Evolutionary conservation across 2,113 vertebrate species (phyloP).

Genomic region (Arizona elegans): DNA sequence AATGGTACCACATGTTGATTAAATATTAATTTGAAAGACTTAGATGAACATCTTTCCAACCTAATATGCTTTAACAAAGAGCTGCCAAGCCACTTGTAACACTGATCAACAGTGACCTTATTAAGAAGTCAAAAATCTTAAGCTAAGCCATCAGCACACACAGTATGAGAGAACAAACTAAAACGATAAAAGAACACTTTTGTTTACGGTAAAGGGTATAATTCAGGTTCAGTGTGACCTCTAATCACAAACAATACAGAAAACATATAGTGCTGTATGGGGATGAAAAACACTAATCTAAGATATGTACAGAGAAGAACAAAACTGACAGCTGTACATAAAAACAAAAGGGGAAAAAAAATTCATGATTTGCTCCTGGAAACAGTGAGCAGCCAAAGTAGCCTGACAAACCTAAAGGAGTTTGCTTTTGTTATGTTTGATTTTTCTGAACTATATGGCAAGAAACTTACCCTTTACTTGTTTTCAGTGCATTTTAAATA

Average conservation of each 20-base stretch:
- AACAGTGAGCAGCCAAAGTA: conserved; percentile 46
- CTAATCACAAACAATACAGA: conserved; percentile 79
- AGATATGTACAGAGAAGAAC: conserved; percentile 67
- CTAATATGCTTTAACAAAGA: conserved; percentile 77
- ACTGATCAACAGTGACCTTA: conserved; percentile 83
- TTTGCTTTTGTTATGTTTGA: conserved; percentile 47
- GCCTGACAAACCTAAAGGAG: conserved; percentile 47
- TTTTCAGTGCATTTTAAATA: conserved; percentile 67
- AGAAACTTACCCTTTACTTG: conserved; percentile 66
- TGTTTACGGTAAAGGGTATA: conserved; percentile 71
- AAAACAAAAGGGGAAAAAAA: conserved; percentile 61
- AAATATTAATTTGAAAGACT: conserved; percentile 79
- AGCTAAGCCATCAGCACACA: conserved; percentile 83
- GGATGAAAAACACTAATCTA: conserved; percentile 70
- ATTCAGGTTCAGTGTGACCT: conserved; percentile 68
- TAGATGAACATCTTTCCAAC: conserved; percentile 75
- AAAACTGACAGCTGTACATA: conserved; percentile 69
- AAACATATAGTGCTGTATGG: conserved; percentile 71
- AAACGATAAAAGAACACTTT: conserved; percentile 72
- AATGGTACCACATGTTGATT: conserved; percentile 87
- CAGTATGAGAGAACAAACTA: conserved; percentile 73
- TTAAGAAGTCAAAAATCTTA: conserved; percentile 74
- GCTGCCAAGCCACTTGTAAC: conserved; percentile 81
- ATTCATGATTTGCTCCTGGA: conserved; percentile 59
- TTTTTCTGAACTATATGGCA: conserved; percentile 50